Base-by-base conservation (phyloP, 2,113 vertebrate species). In the Dicrurus megarhynchus region DNA sequence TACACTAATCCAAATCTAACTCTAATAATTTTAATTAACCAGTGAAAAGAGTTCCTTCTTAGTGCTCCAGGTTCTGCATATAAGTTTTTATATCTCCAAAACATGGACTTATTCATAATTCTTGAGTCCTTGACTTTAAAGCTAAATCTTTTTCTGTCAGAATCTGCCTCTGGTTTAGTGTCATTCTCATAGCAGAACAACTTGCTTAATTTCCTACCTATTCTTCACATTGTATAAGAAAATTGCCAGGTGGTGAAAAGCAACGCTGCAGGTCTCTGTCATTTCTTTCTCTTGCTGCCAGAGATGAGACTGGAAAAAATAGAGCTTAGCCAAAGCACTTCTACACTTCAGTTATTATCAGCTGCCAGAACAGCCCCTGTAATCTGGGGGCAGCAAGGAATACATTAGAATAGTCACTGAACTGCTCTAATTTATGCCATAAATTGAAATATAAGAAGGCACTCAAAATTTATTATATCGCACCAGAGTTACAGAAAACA, bases 181-280 rank as follows among this genome's bases (percentile, higher is more conserved):
- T 74, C 44, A 71, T 63, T 75, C 33, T 63, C 35, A n/a, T 11
- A 64, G 52, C 24, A 59, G 60, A 87, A 87, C 8, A 88, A 86
- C 59, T 65, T 79, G 59, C 22, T 78, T 84, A 11, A 82, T 87
- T 89, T 89, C 53, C 52, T 94, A 68, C 44, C 56, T 79, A 4
- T 32, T 76, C 61, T 75, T 89, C 1, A 3, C 32, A 59, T 17
- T 16, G 28, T 73, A 11, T 64, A 84, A 93, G 84, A 87, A 63
- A 97, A 97, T 82, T 89, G 61, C 84, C 65, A 69, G 32, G 74
- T 79, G 69, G n/a, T 73, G n/a, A 93, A 91, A 92, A 89, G 28
- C 44, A 68, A 17, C 3, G 3, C 23, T 78, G 56, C 49, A 68
- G 60, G 68, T 91, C 52, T 89, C 82, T 75, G 69, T 60, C 56